Base-by-base conservation (phyloP, 2,888 invertebrate species). In the Suillia variegata region DNA sequence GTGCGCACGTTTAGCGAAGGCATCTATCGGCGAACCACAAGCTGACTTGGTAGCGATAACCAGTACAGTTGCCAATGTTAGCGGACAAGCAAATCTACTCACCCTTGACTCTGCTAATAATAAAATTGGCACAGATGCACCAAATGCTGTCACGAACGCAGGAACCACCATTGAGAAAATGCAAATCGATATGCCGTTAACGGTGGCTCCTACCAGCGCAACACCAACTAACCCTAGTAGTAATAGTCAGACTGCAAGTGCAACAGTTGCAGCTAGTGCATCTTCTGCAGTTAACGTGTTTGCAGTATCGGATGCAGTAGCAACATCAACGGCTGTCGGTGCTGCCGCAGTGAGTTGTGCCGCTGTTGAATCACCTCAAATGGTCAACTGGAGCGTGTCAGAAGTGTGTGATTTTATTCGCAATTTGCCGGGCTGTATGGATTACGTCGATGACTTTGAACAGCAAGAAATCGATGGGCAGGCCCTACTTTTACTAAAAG, bases 391-490 rank as follows among this genome's bases (percentile, higher is more conserved):
- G 82, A 82, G 92, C 87, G 94, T 95, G 18, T 85, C 87, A 31
- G 94, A 96, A 71, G 96, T 96, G 1, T 92, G 90, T 75, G 94
- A 95, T 47, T 93, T 97, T 76, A 94, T 98, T 71, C 88, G 91
- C 68, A 89, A 88, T 70, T 85, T 97, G 60, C 95, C 94, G 0
- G 97, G 96, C 0, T 96, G 96, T 79, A 88, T 90, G 8, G 91
- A 92, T 69, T 96, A 96, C 77, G 96, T 96, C 0, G 96, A 96
- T 75, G 96, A 96, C 78, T 98, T 98, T 83, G 88, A 91, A 12
- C 89, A 92, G 74, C 96, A 98, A 82, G 97, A 97, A 82, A 96
- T 98, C 70, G 98, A 98, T 75, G 97, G 98, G 0, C 96, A 96
- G 77, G 97, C 97, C 0, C 83, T 98, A 62, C 87, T 97, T 83